Base-by-base conservation (phyloP, 2,888 invertebrate genomes). In the Leptothorax acervorum region DNA sequence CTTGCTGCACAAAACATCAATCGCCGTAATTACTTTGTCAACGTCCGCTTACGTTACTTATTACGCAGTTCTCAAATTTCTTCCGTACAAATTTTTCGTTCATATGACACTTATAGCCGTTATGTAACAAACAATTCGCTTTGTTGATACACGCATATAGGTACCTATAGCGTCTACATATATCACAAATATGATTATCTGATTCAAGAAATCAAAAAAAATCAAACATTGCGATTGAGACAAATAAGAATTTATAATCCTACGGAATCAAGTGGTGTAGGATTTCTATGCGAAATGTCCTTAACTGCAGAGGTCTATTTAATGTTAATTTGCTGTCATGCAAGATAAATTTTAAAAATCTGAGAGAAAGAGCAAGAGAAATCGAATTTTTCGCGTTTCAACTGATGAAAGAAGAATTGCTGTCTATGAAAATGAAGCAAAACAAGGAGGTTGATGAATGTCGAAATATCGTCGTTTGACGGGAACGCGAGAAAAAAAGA, bases 281-380 rank as follows among this genome's bases (percentile, higher is more conserved):
- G 96, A 0, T 94, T 96, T 15, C 90, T 97, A 42, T 96, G 96
- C 92, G 96, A 97, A 95, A 97, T 97, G 96, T 96, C 96, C 0
- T 95, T 96, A 70, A 96, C 96, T 9, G n/a, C n/a, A n/a, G 96
- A 97, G 93, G 90, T 92, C 8, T 11, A 12, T 18, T 31, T 18
- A 48, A 15, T 48, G 3, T 48, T 9, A 66, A 65, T 39, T 63
- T n/a, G 15, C 6, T 15, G 15, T 66, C 45, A 45, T 6, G 15
- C 15, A 4, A 45, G 1, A 15, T 45, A 15, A 66, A 66, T 66
- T 66, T 39, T 45, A 23, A 3, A 23, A 45, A 65, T 23, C 11
- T 35, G 6, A 48, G 9, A 68, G 23, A 45, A 48, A 68, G 28
- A 2, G 4, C 6, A 8, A 42, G 8, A 45, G 12, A 42, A 66